Evolutionary conservation across 2,113 vertebrate species (phyloP).

Genomic region (Thymallus thymallus): DNA sequence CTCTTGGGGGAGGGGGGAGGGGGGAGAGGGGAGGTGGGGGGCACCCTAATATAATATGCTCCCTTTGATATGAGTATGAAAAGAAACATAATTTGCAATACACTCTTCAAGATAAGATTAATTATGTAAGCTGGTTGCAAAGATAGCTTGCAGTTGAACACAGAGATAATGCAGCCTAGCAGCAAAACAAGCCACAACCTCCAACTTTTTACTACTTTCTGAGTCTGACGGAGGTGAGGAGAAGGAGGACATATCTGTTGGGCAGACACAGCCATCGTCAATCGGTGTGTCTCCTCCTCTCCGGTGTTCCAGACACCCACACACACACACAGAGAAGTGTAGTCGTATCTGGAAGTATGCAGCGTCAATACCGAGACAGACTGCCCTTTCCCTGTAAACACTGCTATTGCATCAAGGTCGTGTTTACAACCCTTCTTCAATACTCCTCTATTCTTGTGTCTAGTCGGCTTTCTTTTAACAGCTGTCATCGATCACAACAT

Average conservation of each 20-base stretch:
- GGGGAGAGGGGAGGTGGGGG: slow-evolving; percentile 33
- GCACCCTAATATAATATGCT: slow-evolving; percentile 34
- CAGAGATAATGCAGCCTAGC: slow-evolving; percentile 36
- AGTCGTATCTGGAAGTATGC: no score
- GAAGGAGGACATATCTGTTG: background rate
- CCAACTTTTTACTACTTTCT: slow-evolving; percentile 1
- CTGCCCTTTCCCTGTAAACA: background rate
- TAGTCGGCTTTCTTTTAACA: background rate
- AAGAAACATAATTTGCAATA: slow-evolving; percentile 69
- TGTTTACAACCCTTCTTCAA: background rate
- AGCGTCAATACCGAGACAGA: background rate
- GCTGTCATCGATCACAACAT: background rate
- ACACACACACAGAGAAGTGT: background rate
- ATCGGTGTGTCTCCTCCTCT: background rate
- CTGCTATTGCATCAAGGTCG: background rate
- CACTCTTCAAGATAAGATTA: slow-evolving; percentile 66
- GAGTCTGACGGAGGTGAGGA: background rate
- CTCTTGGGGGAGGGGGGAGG: slow-evolving; percentile 53
- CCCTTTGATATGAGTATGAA: slow-evolving; percentile 71
- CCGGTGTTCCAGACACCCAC: background rate
- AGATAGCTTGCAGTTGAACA: slow-evolving; percentile 39
- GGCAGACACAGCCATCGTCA: background rate
- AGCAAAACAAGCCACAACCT: slow-evolving; percentile 26
- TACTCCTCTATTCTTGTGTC: background rate
- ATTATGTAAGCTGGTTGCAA: slow-evolving; percentile 69